Evolutionary conservation across 1,140 invertebrate species (phyloP), one percentile per base, ranked within the genome.

Genomic region (Homalodisca vitripennis): DNA sequence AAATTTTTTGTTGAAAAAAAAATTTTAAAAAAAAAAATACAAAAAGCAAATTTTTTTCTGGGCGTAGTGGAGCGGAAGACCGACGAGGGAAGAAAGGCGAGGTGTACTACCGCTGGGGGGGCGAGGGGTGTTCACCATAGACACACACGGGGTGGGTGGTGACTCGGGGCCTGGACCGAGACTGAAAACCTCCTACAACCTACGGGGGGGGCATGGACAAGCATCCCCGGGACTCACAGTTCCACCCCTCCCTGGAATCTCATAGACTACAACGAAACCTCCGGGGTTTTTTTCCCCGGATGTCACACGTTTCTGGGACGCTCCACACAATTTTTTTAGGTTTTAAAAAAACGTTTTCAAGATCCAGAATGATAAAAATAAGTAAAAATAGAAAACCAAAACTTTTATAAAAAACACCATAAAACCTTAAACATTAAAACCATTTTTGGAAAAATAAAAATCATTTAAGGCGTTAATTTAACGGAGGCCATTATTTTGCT

Each of bases 61-160:
- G n/a, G n/a, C n/a, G n/a, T n/a, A 87, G 90, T 95, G 20, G 87
- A 88, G 93, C 93, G 1, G 84, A 88, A 74, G 94, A 96, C 75
- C 81, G 83, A 96, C 80, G 83, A 88, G 64, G 92, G 92, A 1
- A 88, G 51, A 95, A 95, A 78, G 89, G 90, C n/a, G 92, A 94
- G 79, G 85, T 95, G 2, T 83, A 89, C 17, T 95, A 93, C 74
- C 88, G 1, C 84, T 95, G 62, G 65, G 64, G 26, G 72, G 85
- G 82, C n/a, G n/a, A n/a, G n/a, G n/a, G n/a, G n/a, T n/a, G 14
- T 97, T 97, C 80, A 86, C 90, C 1, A 86, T 97, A 47, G 92
- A 97, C 79, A 80, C 89, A 89, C 77, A 90, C 90, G 0, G 95
- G 96, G 1, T 93, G 92, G 88, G 89, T 98, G 69, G 89, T 85